A percentile compares a stretch with the other conserved stretches of the same genome.
Evolutionary conservation across 2,888 invertebrate species (phyloP).

Genomic region (Hypomecis punctinalis): DNA sequence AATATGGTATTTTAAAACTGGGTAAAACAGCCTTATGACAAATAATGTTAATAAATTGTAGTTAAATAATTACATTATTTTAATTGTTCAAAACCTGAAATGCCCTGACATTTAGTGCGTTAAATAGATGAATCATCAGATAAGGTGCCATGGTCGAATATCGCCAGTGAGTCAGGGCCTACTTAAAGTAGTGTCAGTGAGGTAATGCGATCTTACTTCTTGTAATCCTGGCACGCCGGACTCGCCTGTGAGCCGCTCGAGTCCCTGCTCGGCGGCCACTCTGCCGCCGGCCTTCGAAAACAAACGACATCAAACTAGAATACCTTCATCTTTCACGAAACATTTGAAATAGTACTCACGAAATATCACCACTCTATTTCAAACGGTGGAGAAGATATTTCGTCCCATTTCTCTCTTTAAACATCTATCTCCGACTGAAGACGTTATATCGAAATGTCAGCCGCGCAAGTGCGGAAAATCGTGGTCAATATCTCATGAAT

Average conservation of each 20-base stretch:
- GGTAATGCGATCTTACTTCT: conserved; percentile 28
- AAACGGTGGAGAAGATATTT: too few species aligned
- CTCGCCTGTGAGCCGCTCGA: conserved; percentile 31
- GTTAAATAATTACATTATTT: background rate
- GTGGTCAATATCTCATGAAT: too few species aligned
- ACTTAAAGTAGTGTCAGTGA: conserved; percentile 20
- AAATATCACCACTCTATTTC: too few species aligned
- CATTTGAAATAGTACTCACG: too few species aligned
- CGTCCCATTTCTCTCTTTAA: too few species aligned
- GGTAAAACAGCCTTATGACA: too few species aligned
- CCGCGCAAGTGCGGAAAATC: too few species aligned
- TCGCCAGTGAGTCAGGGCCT: conserved; percentile 24
- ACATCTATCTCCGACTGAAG: too few species aligned
- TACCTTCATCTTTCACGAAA: background rate
- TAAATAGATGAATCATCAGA: background rate
- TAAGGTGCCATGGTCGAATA: conserved; percentile 31
- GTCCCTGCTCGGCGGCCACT: conserved; percentile 32
- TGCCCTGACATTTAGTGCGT: background rate
- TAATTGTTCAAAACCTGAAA: background rate
- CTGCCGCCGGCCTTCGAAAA: conserved; percentile 33
- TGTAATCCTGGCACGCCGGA: conserved; percentile 33
- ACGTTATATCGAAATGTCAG: too few species aligned
- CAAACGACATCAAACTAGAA: conserved; percentile 20
- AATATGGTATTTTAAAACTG: too few species aligned
- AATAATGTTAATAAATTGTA: too few species aligned